phyloP scores from a whole-genome alignment of 2,888 invertebrate species.

The Hipparchia semele region DNA sequence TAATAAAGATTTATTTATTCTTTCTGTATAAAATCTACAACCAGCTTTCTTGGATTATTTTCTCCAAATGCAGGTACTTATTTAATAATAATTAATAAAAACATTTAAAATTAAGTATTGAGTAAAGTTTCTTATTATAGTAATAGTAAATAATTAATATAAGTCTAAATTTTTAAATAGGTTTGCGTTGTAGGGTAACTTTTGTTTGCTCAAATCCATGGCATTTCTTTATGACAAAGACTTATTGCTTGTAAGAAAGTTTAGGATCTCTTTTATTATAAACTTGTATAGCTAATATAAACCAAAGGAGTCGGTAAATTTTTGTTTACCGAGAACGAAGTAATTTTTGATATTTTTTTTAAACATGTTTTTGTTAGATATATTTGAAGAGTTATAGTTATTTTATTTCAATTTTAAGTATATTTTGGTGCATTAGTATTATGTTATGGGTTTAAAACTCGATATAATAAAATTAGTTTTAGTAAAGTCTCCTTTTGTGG shows the following conservation, averaged over 20 bases:
- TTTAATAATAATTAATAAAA: too few species aligned
- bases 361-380: conserved; percentile 43
- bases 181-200: conserved; percentile 46
- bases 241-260: conserved; percentile 52
- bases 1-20: neutral
- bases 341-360: conserved; percentile 44
- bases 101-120: conserved; percentile 10
- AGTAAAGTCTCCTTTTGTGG: conserved; percentile 61
- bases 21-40: too few species aligned
- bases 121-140: too few species aligned
- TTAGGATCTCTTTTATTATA: conserved; percentile 65
- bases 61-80: too few species aligned
- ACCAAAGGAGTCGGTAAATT: conserved; percentile 62
- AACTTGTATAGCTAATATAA: conserved; percentile 47
- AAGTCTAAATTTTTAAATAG: conserved; percentile 34
- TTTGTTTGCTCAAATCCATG: conserved; percentile 79
- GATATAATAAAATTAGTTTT: conserved; percentile 48
- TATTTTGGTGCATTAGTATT: conserved; percentile 49
- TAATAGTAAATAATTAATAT: conserved; percentile 31
- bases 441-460: conserved; percentile 67
- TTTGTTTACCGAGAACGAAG: conserved; percentile 57
- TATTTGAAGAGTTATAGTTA: conserved; percentile 49
- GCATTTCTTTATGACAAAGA: conserved; percentile 75
- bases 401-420: conserved; percentile 49
- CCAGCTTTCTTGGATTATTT: too few species aligned